Evolutionary conservation across 2,888 invertebrate genomes (phyloP).

Genomic region (Andrena trimmerana): DNA sequence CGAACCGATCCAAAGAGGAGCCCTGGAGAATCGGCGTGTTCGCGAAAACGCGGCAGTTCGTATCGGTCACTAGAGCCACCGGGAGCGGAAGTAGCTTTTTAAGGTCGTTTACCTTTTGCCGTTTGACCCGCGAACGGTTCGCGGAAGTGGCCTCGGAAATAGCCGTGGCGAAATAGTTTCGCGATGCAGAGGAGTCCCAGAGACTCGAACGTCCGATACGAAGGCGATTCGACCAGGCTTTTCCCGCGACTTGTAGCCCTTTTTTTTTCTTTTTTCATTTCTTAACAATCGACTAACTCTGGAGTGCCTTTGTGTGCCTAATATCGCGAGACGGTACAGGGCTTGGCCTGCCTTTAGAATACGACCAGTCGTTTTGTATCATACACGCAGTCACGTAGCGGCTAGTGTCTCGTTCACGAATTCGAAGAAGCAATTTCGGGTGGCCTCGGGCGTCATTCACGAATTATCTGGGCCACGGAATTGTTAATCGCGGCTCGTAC

Average conservation of each 20-base stretch:
- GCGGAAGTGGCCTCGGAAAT: slow-evolving; percentile 53
- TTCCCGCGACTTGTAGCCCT: background rate
- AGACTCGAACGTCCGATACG: slow-evolving; percentile 31
- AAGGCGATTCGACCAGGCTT: background rate
- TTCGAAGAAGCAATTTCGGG: background rate
- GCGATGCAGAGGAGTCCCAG: slow-evolving; percentile 21
- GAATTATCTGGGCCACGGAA: background rate
- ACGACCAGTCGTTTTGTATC: background rate
- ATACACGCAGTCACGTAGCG: slow-evolving; percentile 4
- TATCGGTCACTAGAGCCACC: slow-evolving; percentile 14
- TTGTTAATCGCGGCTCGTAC: slow-evolving; percentile 1
- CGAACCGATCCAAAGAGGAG: background rate
- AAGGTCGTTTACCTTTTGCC: slow-evolving; percentile 54
- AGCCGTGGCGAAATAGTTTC: slow-evolving; percentile 41
- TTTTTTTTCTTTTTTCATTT: background rate
- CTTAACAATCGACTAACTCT: slow-evolving; percentile 44
- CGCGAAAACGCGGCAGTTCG: slow-evolving; percentile 26
- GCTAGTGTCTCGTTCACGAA: background rate
- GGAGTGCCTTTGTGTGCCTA: slow-evolving; percentile 57
- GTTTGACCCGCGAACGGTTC: slow-evolving; percentile 53
- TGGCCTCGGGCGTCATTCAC: background rate
- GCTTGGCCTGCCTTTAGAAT: slow-evolving; percentile 19
- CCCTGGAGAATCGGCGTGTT: background rate
- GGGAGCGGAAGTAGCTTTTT: slow-evolving; percentile 50
- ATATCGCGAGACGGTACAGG: slow-evolving; percentile 19